Conservation (phyloP, 2,888 invertebrate genomes). For the Uropetala carovei region DNA sequence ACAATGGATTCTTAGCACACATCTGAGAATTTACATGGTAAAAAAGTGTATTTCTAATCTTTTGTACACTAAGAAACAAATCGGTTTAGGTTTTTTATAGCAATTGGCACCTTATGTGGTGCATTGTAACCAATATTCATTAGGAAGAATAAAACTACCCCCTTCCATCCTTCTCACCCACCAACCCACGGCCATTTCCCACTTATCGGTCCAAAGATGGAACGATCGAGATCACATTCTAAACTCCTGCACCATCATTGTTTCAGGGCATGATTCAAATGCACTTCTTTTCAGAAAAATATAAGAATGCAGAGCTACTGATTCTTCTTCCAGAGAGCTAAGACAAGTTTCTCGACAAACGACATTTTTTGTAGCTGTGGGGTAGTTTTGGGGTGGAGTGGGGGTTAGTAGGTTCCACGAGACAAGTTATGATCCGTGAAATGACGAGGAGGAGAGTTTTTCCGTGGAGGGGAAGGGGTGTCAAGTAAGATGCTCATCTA, state of each 20-base stretch:
- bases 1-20: constrained; percentile 58
- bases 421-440: constrained; percentile 8
- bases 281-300: constrained; percentile 27
- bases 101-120: neutral
- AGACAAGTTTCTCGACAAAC: neutral
- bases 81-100: neutral
- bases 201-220: neutral
- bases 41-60: constrained; percentile 62
- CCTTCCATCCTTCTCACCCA: neutral
- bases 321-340: constrained; percentile 40
- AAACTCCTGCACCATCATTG: neutral
- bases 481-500: constrained; percentile 44
- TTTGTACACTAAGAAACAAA: constrained; percentile 61
- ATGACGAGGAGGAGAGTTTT: constrained; percentile 37
- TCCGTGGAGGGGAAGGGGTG: constrained; percentile 8
- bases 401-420: constrained; percentile 23
- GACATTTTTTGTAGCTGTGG: neutral
- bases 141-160: constrained; percentile 24
- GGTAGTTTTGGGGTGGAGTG: constrained; percentile 14
- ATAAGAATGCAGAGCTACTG: constrained; percentile 55
- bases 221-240: neutral
- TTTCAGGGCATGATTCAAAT: neutral
- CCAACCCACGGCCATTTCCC: neutral
- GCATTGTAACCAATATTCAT: neutral
- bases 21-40: constrained; percentile 53